A percentile compares a stretch with the other conserved stretches of the same genome.
phyloP scores from a whole-genome alignment of 2,113 vertebrate species.

The Corythaixoides concolor region DNA sequence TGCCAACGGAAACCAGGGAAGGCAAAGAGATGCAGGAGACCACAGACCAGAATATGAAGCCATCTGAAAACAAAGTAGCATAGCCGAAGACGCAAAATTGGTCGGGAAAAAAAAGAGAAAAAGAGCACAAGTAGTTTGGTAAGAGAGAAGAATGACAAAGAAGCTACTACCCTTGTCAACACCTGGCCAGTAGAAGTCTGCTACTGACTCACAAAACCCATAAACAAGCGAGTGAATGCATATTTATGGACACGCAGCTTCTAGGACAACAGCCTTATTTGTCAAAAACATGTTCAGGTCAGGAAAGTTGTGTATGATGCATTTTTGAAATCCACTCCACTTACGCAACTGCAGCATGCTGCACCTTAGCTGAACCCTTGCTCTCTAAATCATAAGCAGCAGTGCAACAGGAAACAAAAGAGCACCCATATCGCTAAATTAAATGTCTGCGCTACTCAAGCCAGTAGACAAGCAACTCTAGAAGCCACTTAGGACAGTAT shows the following conservation, averaged over 20 bases:
- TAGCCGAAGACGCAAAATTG: not conserved
- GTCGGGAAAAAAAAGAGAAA: not conserved
- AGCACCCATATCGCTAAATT: not conserved
- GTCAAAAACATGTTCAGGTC: not conserved
- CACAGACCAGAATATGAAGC: not conserved
- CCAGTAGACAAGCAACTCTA: not conserved
- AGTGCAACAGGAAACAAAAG: not conserved
- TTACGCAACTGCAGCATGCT: not conserved
- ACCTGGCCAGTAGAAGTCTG: not conserved
- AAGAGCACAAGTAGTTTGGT: not conserved
- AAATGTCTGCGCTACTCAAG: not conserved
- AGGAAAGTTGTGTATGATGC: not conserved
- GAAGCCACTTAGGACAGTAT: not conserved
- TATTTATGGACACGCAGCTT: not conserved
- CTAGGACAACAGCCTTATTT: not conserved
- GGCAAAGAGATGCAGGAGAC: not conserved
- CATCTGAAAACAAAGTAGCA: not conserved
- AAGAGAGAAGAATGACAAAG: not conserved
- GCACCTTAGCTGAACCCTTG: not conserved
- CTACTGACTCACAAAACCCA: not conserved
- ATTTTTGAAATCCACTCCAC: not conserved
- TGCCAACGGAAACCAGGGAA: not conserved
- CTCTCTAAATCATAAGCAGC: not conserved
- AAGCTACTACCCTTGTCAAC: not conserved
- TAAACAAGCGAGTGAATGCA: fast-evolving